Evolutionary conservation across 37 sponge, comb jelly and placozoan genomes (phyloP), one percentile per base, ranked within the genome.

Genomic region (Eunapius fragilis): DNA sequence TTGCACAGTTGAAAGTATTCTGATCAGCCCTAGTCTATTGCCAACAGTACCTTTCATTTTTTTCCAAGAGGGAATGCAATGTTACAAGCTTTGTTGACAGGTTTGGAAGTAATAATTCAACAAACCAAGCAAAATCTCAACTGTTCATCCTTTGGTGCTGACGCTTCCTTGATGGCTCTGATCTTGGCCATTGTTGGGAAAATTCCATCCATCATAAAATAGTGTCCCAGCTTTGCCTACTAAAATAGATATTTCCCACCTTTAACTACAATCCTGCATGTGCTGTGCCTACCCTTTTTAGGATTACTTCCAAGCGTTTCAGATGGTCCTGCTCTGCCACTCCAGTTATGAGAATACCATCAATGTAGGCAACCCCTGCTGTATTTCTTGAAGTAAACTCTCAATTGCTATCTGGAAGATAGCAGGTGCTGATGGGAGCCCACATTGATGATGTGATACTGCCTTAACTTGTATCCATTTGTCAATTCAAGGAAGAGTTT

Each of bases 241-340:
- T 87, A 31, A 81, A 90, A 87, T 2, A 22, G 2, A 70, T 82
- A 85, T 34, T 94, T 94, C n/a, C 68, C 35, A 32, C 32, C 69
- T 94, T 94, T 30, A 84, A 74, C 13, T 81, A 71, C 25, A 92
- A 34, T 23, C 85, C 90, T 86, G 79, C 84, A 17, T 6, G n/a
- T n/a, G n/a, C n/a, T n/a, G n/a, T 76, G 26, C 34, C 36, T 23
- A 83, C 74, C 25, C 84, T 83, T 25, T 75, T 25, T 27, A 84
- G 67, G 26, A 84, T 78, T 36, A 41, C 30, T 2, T 79, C 68
- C 50, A 84, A 37, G 69, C 77, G 36, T 14, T 77, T 28, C 32
- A 77, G 30, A 48, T 84, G 85, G 27, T 84, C 58, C n/a, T 9
- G 70, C 25, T 84, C 77, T 30, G 31, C 10, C 24, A 19, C 28